These are phyloP conservation scores for Battus philenor DNA, from an alignment of 1,140 invertebrate genomes.

Conservation along the genomic window DNA sequence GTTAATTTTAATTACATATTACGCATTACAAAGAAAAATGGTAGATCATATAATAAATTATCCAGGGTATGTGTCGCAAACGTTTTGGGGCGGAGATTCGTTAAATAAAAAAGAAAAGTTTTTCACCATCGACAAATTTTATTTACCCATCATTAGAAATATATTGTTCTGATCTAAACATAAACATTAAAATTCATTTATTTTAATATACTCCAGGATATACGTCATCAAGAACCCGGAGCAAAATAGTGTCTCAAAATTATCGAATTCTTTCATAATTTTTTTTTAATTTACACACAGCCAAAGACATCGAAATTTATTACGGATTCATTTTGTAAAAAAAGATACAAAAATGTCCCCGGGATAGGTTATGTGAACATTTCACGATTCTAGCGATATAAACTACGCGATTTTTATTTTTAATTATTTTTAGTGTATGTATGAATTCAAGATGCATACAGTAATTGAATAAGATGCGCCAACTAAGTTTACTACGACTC, in stretches of 20 bases:
- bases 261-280: constrained; percentile 47
- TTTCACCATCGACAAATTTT: constrained; percentile 63
- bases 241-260: constrained; percentile 50
- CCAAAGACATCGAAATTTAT: constrained; percentile 71
- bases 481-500: constrained; percentile 39
- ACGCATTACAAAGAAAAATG: constrained; percentile 62
- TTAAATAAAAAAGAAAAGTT: constrained; percentile 46
- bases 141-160: constrained; percentile 64
- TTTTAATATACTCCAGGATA: constrained; percentile 43
- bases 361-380: constrained; percentile 73
- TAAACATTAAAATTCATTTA: constrained; percentile 61
- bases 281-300: constrained; percentile 65
- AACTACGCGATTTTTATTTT: constrained; percentile 30
- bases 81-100: constrained; percentile 24
- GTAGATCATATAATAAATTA: constrained; percentile 36
- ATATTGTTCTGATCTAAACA: constrained; percentile 67
- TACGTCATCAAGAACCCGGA: constrained; percentile 50
- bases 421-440: constrained; percentile 4
- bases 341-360: constrained; percentile 45
- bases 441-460: constrained; percentile 21
- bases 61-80: constrained; percentile 51
- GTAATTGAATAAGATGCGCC: constrained; percentile 40
- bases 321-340: constrained; percentile 56
- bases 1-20: constrained; percentile 12
- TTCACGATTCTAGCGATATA: constrained; percentile 71